These are phyloP conservation scores for Zapornia atra DNA, from an alignment of 2,113 vertebrate species.

Conservation along the genomic window DNA sequence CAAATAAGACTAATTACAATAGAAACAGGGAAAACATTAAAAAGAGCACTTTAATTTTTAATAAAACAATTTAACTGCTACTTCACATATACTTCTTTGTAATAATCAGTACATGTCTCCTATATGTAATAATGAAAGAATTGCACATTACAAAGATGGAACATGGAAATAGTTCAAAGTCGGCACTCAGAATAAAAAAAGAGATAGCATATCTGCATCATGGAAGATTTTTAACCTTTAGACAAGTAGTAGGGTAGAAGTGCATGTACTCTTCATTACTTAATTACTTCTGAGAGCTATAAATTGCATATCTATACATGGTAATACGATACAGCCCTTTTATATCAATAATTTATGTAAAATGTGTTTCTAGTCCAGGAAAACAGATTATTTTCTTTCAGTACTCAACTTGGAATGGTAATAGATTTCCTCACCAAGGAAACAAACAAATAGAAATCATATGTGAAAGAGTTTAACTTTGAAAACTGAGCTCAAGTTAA, in stretches of 20 bases:
- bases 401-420: not conserved
- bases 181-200: not conserved
- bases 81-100: fast-evolving
- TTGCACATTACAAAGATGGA: not conserved
- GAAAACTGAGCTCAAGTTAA: not conserved
- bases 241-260: not conserved
- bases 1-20: not conserved
- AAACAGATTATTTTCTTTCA: not conserved
- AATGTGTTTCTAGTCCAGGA: not conserved
- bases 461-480: not conserved
- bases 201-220: fast-evolving
- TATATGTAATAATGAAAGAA: not conserved
- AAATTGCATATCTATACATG: not conserved
- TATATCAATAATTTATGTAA: not conserved
- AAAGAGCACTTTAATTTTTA: not conserved
- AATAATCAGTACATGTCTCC: not conserved
- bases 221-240: not conserved
- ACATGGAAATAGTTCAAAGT: not conserved
- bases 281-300: not conserved
- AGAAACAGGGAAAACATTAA: not conserved
- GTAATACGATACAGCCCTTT: not conserved
- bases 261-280: not conserved
- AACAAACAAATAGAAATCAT: not conserved
- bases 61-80: not conserved
- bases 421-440: not conserved